Base-by-base conservation (phyloP, 64 coral and sea anemone species). In the Montipora cactus region DNA sequence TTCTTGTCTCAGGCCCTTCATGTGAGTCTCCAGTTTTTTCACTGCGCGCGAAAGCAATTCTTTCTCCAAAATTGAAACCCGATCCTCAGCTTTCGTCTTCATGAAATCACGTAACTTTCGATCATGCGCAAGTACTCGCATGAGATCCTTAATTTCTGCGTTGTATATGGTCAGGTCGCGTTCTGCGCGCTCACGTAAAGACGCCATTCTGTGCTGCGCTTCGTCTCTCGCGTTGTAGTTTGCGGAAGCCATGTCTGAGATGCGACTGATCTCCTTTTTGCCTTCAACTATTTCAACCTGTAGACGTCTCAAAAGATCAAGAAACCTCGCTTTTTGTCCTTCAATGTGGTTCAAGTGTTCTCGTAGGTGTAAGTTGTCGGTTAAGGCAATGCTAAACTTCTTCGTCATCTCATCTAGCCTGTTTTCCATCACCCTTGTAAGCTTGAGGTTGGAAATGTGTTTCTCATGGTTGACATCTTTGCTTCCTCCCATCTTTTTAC, bases 121-220 rank as follows among this genome's bases (percentile, higher is more conserved):
- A 83, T 99, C 95, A 48, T 99, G 95, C 58, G 94, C 95, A 53
- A 99, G 94, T 0, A 95, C 85, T 28, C 91, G 84, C 88, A 91
- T 93, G 15, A 94, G 77, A 49, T 96, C 97, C 72, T 99, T 99
- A 19, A 99, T 81, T 87, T 96, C 98, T 48, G 61, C 81, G 62
- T 99, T 99, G n/a, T 92, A 95, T 15, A 96, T 44, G 7, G 90
- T 71, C 16, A 99, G 89, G 28, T 99, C 98, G 28, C 98, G 68
- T 19, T 96, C 98, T 4, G 94, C 90, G 47, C 95, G 88, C 55
- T 99, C 98, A 15, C 93, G 72, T 7, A 99, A 75, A 5, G 95
- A 94, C 1, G 95, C 92, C 95, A 99, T 96, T 16, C 98, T 80
- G 46, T 99, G 98, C 11, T 99, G 98, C 5, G 98, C 98, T 59